Evolutionary conservation across 2,113 vertebrate species (phyloP).

Genomic region (Pseudorasbora parva): DNA sequence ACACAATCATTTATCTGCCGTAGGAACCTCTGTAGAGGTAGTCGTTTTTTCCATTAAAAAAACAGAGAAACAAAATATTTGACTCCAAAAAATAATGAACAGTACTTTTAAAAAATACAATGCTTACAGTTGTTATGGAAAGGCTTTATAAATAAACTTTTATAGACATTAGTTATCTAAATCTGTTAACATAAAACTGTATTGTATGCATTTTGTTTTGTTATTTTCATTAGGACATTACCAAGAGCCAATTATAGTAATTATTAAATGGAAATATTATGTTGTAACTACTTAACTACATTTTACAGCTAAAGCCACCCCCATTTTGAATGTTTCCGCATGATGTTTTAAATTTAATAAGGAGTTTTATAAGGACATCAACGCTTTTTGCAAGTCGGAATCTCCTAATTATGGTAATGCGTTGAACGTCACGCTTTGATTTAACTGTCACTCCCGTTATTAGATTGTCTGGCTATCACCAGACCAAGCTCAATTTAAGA

Average conservation of each 20-base stretch:
- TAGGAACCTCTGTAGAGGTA: background rate
- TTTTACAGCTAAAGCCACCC: background rate
- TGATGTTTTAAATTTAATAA: background rate
- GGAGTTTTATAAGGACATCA: background rate
- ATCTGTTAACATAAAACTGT: background rate
- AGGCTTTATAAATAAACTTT: background rate
- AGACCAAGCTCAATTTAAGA: too few species aligned
- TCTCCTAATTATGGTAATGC: background rate
- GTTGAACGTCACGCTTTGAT: background rate
- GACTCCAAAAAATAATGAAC: too few species aligned
- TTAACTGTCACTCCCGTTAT: background rate
- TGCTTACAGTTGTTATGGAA: too few species aligned
- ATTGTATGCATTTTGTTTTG: background rate
- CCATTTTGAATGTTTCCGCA: background rate
- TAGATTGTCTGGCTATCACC: too few species aligned
- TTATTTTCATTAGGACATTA: background rate
- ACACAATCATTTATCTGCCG: background rate
- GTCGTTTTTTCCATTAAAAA: background rate
- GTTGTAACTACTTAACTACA: background rate
- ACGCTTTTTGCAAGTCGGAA: background rate
- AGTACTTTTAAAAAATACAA: background rate
- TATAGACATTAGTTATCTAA: background rate
- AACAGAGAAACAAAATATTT: too few species aligned
- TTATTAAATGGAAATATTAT: background rate
- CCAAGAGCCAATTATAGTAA: background rate